Evolutionary conservation across 2,888 invertebrate genomes (phyloP), one percentile per base, ranked within the genome.

Genomic region (Scaptodrosophila latifasciaeformis): DNA sequence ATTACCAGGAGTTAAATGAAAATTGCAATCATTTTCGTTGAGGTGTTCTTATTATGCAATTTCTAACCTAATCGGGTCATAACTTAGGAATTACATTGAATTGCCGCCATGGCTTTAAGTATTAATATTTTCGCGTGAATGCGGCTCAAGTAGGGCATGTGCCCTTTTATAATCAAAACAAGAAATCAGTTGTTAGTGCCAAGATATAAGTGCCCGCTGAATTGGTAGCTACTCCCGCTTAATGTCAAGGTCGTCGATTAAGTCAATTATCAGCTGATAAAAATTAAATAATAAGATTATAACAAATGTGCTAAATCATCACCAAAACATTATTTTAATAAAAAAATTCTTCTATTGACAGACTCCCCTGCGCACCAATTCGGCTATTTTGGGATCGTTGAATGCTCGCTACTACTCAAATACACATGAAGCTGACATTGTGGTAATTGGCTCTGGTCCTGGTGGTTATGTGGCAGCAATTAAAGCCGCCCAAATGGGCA

Each of bases 401-500:
- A 86, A 86, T 54, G 83, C 87, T 40, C 78, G 93, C 62, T 88
- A 88, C 53, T 95, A 93, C 84, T 91, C 94, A 3, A 89, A 90
- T 43, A 89, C 90, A 48, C 89, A 92, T 83, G 95, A 96, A 77
- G 95, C 94, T 18, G 99, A 99, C 87, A 84, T 99, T 68, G 97
- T 98, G 39, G 98, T 99, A 2, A 97, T 99, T 81, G 99, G 99
- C 27, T 93, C 96, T 42, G 99, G 99, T 54, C 99, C 99, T 67
- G 99, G 99, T 65, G 99, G 99, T 60, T 99, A 99, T 90, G 99
- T 99, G 47, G 99, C 99, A 54, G 93, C 99, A 18, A 99, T 99
- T 74, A 99, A 99, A 90, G 98, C 99, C 50, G 94, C 99, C 30
- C 99, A 99, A 86, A 89, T 99, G 75, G 99, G 99, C 64, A 90